A percentile compares a stretch with the other conserved stretches of the same genome.
Conservation (phyloP, 2,888 invertebrate species). For the Drosophila mulleri region DNA sequence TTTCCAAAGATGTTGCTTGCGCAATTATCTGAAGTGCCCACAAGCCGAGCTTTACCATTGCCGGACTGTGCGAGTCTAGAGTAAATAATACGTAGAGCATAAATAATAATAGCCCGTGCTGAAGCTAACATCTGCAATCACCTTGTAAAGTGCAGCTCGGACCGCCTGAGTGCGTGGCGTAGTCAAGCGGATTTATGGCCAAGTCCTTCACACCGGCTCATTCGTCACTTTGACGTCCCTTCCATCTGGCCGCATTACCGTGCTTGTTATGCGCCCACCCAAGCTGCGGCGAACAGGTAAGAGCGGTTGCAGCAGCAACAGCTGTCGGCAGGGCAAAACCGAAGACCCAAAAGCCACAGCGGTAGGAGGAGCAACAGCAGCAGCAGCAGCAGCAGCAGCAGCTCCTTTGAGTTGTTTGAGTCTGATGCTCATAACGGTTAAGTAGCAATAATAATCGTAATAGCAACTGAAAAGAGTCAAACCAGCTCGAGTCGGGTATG, state of each 20-base stretch:
- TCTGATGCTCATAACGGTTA: constrained; percentile 8
- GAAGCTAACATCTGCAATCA: constrained; percentile 6
- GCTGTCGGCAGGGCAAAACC: constrained; percentile 30
- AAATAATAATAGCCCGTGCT: constrained; percentile 3
- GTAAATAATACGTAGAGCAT: constrained; percentile 12
- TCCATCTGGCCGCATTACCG: constrained; percentile 16
- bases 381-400: constrained; percentile 19
- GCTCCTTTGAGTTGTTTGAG: constrained; percentile 24
- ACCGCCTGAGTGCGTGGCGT: constrained; percentile 1
- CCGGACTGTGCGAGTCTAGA: background rate
- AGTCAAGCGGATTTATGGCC: constrained; percentile 20
- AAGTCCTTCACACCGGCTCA: constrained; percentile 12
- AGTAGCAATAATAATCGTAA: constrained; percentile 52
- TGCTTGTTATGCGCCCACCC: constrained; percentile 18
- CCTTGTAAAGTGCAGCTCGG: constrained; percentile 7
- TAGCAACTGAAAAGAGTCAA: constrained; percentile 5
- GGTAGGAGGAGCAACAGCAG: constrained; percentile 18
- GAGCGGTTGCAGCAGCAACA: constrained; percentile 27
- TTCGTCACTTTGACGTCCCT: constrained; percentile 18
- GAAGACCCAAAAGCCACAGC: constrained; percentile 10
- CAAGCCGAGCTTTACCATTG: background rate
- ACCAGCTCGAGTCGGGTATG: no score
- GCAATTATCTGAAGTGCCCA: background rate
- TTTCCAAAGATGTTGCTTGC: background rate
- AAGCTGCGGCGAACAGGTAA: constrained; percentile 44